These are phyloP conservation scores for Schizopygopsis pylzovi DNA, from an alignment of 2,797 vertebrate genomes.

Conservation along the genomic window DNA sequence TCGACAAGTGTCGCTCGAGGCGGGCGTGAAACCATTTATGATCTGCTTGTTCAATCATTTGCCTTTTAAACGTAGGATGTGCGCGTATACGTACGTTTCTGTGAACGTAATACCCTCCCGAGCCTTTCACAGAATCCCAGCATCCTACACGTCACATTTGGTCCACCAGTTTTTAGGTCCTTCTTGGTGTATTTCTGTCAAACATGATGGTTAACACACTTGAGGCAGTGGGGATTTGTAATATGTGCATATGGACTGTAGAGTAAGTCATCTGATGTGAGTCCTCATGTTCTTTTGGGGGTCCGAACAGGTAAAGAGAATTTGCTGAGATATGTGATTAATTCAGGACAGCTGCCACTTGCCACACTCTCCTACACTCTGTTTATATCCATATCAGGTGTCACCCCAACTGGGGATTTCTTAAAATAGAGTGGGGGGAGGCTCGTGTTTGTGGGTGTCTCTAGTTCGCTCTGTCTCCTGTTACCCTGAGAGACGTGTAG, in stretches of 20 bases:
- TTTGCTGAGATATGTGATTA: slow-evolving; percentile 74
- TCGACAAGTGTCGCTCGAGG: not conserved
- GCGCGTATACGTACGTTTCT: not conserved
- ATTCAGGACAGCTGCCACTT: slow-evolving; percentile 90
- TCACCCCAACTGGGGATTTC: slow-evolving; percentile 79
- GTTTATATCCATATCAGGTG: slow-evolving; percentile 90
- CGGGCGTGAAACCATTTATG: slow-evolving; percentile 11
- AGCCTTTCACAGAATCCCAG: slow-evolving; percentile 2
- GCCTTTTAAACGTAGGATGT: not conserved
- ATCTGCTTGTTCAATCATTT: not conserved
- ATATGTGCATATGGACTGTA: slow-evolving; percentile 7
- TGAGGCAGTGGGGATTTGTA: not conserved
- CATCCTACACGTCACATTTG: not conserved
- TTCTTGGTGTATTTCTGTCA: slow-evolving; percentile 9
- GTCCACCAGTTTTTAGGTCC: not conserved
- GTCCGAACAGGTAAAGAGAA: slow-evolving; percentile 30
- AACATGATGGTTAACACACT: not conserved
- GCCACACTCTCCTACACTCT: slow-evolving; percentile 70
- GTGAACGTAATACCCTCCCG: not conserved
- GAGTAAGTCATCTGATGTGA: slow-evolving; percentile 5
- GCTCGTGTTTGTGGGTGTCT: slow-evolving; percentile 48
- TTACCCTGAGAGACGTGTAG: slow-evolving; percentile 32
- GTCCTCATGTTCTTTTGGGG: slow-evolving; percentile 1
- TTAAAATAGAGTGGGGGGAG: slow-evolving; percentile 83
- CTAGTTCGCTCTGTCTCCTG: slow-evolving; percentile 31